Base-by-base conservation (phyloP, 2,888 invertebrate genomes). In the Watsonalla binaria region DNA sequence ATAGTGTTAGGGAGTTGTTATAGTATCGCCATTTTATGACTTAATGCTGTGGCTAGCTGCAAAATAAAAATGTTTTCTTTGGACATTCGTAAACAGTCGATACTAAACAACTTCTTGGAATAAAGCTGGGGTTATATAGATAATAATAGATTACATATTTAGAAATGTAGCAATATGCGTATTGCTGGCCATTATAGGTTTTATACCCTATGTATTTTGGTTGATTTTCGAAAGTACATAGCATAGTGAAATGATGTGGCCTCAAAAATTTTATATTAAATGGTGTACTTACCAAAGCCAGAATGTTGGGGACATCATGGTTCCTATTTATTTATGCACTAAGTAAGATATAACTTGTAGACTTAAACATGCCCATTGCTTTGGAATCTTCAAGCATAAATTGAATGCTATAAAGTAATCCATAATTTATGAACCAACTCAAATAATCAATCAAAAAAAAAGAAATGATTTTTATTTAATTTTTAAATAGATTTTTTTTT, bases 271-370 rank as follows among this genome's bases (percentile, higher is more conserved):
- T 6, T 15, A 46, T 33, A 45, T 15, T 6, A 60, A 52, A 57
- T 52, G 56, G 51, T 47, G 46, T 63, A 57, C 57, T 57, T 65
- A 76, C 74, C 71, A 72, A 75, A 71, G 65, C 67, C 59, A 65
- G 64, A 59, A 54, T 57, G 51, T 42, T 55, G 50, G 54, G 63
- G 65, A 60, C 55, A 56, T 46, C 51, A 58, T 56, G 55, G 61
- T 73, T 68, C 67, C 71, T 63, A 57, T 52, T 55, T 42, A 42
- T 42, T 57, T 70, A 59, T 56, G 74, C 75, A 68, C 59, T 60
- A 56, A 64, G 75, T 74, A 76, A 76, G 75, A 76, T 76, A 75
- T 62, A 56, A 62, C 61, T 13, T 14, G 62, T 54, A 66, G 58
- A 59, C 58, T 54, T 11, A 49, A 49, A 48, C 6, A 13, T 37